These are phyloP conservation scores for Zaprionus davidi DNA, from an alignment of 1,140 invertebrate species.

Conservation along the genomic window DNA sequence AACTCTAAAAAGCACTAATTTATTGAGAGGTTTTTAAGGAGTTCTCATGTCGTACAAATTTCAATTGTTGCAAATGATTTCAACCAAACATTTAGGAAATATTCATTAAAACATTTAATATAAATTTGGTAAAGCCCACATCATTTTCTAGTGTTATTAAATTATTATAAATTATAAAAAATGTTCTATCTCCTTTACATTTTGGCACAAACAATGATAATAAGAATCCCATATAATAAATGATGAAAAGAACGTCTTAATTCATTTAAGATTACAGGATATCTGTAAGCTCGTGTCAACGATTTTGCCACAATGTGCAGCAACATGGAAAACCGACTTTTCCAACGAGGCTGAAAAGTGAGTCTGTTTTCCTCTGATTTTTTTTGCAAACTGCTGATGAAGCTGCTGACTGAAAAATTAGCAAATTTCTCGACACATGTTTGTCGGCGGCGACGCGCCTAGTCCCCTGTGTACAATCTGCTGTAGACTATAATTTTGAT, in stretches of 20 bases:
- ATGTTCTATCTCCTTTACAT: too few species aligned
- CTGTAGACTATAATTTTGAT: slow-evolving; percentile 26
- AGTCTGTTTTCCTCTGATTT: slow-evolving; percentile 42
- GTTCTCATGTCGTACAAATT: too few species aligned
- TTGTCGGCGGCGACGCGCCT: slow-evolving; percentile 38
- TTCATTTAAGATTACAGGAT: not conserved
- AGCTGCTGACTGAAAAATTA: slow-evolving; percentile 55
- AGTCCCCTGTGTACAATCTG: slow-evolving; percentile 59
- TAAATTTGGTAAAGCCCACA: too few species aligned
- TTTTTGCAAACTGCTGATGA: slow-evolving; percentile 56
- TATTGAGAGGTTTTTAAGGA: not conserved
- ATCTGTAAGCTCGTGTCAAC: not conserved
- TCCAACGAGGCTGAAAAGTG: slow-evolving; percentile 17
- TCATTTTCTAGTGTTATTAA: too few species aligned
- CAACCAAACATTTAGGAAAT: too few species aligned
- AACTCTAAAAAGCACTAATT: not conserved
- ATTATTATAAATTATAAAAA: too few species aligned
- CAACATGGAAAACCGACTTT: slow-evolving; percentile 23
- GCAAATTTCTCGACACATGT: slow-evolving; percentile 11
- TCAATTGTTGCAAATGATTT: too few species aligned
- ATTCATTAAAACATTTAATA: too few species aligned
- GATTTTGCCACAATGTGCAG: not conserved
- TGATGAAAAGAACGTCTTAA: not conserved
- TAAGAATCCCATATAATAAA: not conserved
- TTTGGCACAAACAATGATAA: too few species aligned